Base-by-base conservation (phyloP, 92 coral and sea anemone species). In the Hydrozoanthus gracilis region DNA sequence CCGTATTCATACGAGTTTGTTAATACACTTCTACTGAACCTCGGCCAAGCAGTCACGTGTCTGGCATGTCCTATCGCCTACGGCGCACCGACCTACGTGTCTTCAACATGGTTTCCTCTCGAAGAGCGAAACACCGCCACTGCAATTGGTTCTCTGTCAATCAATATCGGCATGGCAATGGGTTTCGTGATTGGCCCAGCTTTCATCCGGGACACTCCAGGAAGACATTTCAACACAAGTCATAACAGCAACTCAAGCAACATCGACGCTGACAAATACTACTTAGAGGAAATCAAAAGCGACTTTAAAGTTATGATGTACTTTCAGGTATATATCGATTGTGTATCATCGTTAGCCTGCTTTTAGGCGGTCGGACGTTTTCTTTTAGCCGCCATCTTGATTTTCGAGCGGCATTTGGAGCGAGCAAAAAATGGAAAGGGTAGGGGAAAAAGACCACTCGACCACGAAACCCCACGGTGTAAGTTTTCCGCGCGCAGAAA, bases 61-160 rank as follows among this genome's bases (percentile, higher is more conserved):
- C 5, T 88, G 10, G 58, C 87, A 44, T 66, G 68, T 5, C 88
- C 88, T 8, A 78, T 84, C 64, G 82, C 76, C 6, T 18, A 64
- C 35, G 90, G 91, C 14, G 93, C 89, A 2, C 87, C 95, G 13
- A 90, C 93, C 0, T 14, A 92, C 6, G 78, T 92, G 18, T 94
- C 97, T 14, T 54, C 80, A 18, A 87, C 93, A 4, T 94, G 97
- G 97, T 94, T 94, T 72, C 97, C 97, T 9, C 95, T 90, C 5
- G 69, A 92, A 73, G 93, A 94, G 67, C 88, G 95, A 15, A 90
- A 92, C n/a, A 94, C 93, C 7, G 93, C 97, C 2, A 94, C 97
- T 4, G 91, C 97, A 12, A 83, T 92, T 52, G 89, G 90, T 0
- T 35, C 92, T 14, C 50, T 92, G 16, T 89, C 93, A 15, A 87